Conservation (phyloP, 2,113 vertebrate genomes). For the Macrotus californicus region DNA sequence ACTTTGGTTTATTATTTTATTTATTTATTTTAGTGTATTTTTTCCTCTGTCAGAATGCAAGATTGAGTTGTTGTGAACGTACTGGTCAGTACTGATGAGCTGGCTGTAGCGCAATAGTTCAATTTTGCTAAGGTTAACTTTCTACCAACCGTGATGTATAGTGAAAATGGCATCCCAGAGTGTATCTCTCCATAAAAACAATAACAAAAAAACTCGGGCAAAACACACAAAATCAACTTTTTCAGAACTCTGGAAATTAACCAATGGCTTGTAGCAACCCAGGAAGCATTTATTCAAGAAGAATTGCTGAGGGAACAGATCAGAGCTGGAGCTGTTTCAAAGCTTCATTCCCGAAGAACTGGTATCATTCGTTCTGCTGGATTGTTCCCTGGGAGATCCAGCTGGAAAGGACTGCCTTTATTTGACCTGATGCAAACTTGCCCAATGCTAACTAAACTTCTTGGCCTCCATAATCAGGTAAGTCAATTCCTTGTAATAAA, state of each 20-base stretch:
- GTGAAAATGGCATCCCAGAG: background rate
- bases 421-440: background rate
- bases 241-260: conserved; percentile 20
- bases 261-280: background rate
- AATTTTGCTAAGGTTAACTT: background rate
- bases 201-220: background rate
- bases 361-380: background rate
- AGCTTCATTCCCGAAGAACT: background rate
- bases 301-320: background rate
- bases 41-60: background rate
- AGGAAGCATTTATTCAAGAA: background rate
- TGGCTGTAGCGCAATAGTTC: background rate
- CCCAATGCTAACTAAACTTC: background rate
- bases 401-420: background rate
- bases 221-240: background rate
- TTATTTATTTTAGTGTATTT: background rate
- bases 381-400: background rate
- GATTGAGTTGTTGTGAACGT: background rate
- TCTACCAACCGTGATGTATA: background rate
- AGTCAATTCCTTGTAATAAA: background rate
- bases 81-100: background rate
- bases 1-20: background rate
- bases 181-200: background rate
- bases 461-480: background rate
- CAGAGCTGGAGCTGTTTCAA: background rate